Percentiles rank a stretch among this genome's conserved stretches.
These are phyloP conservation scores for Furcula furcula DNA, from an alignment of 2,888 invertebrate genomes.

Conservation along the genomic window DNA sequence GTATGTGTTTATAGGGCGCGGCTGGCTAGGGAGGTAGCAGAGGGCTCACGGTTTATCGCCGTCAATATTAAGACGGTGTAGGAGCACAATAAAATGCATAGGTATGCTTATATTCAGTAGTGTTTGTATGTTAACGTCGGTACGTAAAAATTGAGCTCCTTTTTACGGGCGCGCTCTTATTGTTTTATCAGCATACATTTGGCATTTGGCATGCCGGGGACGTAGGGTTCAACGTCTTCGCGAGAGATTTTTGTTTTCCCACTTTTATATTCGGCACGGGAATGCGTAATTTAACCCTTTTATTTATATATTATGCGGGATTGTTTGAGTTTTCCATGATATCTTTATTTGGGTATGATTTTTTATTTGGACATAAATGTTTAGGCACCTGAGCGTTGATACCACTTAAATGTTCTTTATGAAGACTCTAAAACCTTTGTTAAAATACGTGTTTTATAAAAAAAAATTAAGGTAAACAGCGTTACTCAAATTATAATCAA, in stretches of 20 bases:
- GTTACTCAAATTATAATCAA: no score
- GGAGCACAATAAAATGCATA: constrained; percentile 34
- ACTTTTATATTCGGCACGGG: constrained; percentile 15
- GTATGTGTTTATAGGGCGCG: constrained; percentile 22
- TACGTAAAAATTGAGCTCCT: constrained; percentile 20
- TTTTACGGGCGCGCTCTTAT: constrained; percentile 30
- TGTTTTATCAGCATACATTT: constrained; percentile 34
- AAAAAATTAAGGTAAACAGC: no score
- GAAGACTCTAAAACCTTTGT: no score
- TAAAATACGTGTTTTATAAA: no score
- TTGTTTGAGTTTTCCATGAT: constrained; percentile 25
- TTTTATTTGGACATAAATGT: constrained; percentile 20
- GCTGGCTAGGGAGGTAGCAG: constrained; percentile 7
- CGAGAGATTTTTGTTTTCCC: constrained; percentile 10
- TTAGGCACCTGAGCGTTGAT: constrained; percentile 1
- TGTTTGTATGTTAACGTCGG: constrained; percentile 32
- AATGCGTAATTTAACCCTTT: constrained; percentile 30
- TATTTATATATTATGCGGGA: constrained; percentile 29
- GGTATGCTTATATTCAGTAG: constrained; percentile 26
- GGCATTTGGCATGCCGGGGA: constrained; percentile 20
- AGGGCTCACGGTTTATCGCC: constrained; percentile 33
- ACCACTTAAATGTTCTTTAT: no score
- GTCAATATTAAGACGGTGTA: constrained; percentile 41
- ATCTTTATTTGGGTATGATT: constrained; percentile 19
- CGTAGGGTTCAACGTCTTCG: constrained; percentile 15